These are phyloP conservation scores for Creontiades dilutus DNA, from an alignment of 2,888 invertebrate species.

Conservation along the genomic window DNA sequence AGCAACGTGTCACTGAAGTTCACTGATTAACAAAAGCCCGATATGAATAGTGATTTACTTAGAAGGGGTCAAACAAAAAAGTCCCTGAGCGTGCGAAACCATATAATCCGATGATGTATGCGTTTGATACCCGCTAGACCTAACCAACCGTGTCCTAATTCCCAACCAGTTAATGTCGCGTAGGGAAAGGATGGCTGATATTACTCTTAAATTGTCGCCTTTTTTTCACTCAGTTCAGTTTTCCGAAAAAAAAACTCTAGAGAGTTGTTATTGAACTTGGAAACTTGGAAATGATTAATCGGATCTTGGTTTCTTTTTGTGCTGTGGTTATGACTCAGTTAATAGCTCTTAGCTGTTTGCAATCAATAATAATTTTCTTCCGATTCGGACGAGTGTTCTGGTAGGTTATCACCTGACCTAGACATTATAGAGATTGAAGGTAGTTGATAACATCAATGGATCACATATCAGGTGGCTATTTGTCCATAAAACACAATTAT, in stretches of 20 bases:
- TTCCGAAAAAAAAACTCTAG: neutral
- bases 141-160: conserved; percentile 4
- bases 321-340: neutral
- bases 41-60: too few species aligned
- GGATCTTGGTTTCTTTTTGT: neutral
- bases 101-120: conserved; percentile 19
- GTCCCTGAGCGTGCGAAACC: neutral
- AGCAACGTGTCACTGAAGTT: too few species aligned
- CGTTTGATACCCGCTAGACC: neutral
- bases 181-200: conserved; percentile 2
- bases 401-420: too few species aligned
- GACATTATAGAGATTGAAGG: too few species aligned
- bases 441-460: too few species aligned
- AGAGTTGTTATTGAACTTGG: neutral
- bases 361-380: neutral
- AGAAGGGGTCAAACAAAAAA: neutral
- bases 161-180: conserved; percentile 1
- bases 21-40: neutral
- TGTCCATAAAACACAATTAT: too few species aligned
- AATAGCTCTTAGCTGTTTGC: neutral
- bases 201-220: neutral
- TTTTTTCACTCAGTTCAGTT: neutral
- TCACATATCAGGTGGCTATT: too few species aligned
- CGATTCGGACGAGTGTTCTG: too few species aligned
- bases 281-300: neutral